Conservation (phyloP, 2,113 vertebrate genomes). For the Myiagra hebetior region DNA sequence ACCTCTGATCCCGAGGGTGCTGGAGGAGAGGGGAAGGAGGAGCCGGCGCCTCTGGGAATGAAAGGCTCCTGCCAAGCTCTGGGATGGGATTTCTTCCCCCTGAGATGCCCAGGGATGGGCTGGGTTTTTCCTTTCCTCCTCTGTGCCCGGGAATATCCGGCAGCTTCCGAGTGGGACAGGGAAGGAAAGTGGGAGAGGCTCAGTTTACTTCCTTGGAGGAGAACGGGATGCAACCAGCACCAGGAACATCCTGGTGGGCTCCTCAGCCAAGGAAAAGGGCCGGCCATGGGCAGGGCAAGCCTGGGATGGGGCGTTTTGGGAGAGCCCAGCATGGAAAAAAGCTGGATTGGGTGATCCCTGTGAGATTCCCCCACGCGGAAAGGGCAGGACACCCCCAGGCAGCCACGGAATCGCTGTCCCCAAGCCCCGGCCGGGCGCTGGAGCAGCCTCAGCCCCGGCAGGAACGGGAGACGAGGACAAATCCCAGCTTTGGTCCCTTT, state of each 20-base stretch:
- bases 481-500: neutral
- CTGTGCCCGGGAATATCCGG: fast-evolving
- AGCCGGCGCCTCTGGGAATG: fast-evolving
- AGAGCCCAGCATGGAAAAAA: neutral
- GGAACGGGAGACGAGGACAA: neutral
- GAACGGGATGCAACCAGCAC: neutral
- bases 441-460: neutral
- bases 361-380: neutral
- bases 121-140: neutral
- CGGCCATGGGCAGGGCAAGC: fast-evolving
- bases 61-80: neutral
- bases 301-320: fast-evolving
- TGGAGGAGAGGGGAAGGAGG: neutral
- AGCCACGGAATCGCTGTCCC: neutral
- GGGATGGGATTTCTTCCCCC: neutral
- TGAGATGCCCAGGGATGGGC: neutral
- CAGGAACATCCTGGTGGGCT: neutral
- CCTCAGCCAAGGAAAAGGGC: neutral
- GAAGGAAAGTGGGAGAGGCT: neutral
- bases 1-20: neutral
- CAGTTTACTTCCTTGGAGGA: neutral
- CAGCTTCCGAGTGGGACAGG: fast-evolving
- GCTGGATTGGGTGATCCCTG: fast-evolving
- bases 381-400: neutral
- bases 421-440: no score